Conservation (phyloP, 2,113 vertebrate species). For the Suricata suricatta region DNA sequence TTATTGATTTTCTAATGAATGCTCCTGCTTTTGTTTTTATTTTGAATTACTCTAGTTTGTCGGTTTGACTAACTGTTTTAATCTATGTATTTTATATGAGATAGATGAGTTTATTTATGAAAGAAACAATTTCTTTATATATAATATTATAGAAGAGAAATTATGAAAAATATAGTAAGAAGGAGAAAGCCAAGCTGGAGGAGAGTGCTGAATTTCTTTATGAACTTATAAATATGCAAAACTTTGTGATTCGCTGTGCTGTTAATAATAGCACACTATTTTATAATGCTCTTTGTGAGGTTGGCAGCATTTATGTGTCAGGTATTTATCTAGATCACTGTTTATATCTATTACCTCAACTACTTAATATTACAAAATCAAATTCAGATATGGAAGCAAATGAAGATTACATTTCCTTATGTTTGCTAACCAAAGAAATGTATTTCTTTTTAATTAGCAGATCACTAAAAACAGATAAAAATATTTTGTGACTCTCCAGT, state of each 20-base stretch:
- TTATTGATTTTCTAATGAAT: neutral
- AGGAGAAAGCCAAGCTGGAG: neutral
- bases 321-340: neutral
- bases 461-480: neutral
- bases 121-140: neutral
- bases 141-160: neutral
- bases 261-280: neutral
- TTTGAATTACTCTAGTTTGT: neutral
- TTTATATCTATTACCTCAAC: neutral
- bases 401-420: neutral
- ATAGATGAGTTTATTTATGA: neutral
- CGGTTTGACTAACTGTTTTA: neutral
- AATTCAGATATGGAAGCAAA: neutral
- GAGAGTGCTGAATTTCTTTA: neutral
- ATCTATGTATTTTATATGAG: neutral
- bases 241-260: neutral
- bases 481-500: neutral
- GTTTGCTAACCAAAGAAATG: neutral
- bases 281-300: neutral
- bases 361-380: constrained; percentile 1
- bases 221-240: neutral
- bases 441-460: neutral
- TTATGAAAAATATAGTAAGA: neutral
- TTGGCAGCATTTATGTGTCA: neutral
- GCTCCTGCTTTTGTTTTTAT: neutral